Evolutionary conservation across 2,888 invertebrate genomes (phyloP).

Genomic region (Neria commutata): DNA sequence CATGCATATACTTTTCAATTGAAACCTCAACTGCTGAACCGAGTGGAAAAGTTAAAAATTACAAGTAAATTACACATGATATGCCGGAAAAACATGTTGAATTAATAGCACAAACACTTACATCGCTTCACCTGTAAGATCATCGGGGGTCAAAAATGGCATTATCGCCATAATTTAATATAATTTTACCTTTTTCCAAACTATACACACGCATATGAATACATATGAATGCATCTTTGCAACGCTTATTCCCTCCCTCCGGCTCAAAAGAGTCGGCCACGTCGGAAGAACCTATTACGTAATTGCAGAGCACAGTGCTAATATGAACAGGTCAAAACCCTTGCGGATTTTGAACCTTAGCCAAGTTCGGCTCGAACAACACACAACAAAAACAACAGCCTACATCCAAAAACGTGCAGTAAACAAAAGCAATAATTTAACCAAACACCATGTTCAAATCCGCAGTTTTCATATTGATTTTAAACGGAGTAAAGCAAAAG

Average conservation of each 20-base stretch:
- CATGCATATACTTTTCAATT: too few relatives aligned
- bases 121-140: too few relatives aligned
- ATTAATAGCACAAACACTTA: too few relatives aligned
- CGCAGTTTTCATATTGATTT: slow-evolving; percentile 3
- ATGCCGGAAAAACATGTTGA: too few relatives aligned
- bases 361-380: not conserved
- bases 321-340: slow-evolving; percentile 32
- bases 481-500: not conserved
- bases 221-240: too few relatives aligned
- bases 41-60: too few relatives aligned
- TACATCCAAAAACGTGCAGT: slow-evolving; percentile 12
- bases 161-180: slow-evolving; percentile 13
- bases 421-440: slow-evolving; percentile 23
- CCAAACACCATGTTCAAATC: slow-evolving; percentile 13
- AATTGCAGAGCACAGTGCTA: slow-evolving; percentile 28
- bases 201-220: too few relatives aligned
- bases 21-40: too few relatives aligned
- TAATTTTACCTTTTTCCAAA: slow-evolving; percentile 1
- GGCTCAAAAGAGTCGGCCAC: slow-evolving; percentile 10
- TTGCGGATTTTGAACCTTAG: not conserved
- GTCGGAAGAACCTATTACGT: slow-evolving; percentile 21
- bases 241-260: too few relatives aligned
- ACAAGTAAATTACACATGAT: too few relatives aligned
- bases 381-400: not conserved
- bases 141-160: not conserved